Conservation (phyloP, 2,888 invertebrate genomes). For the Tachina fera region DNA sequence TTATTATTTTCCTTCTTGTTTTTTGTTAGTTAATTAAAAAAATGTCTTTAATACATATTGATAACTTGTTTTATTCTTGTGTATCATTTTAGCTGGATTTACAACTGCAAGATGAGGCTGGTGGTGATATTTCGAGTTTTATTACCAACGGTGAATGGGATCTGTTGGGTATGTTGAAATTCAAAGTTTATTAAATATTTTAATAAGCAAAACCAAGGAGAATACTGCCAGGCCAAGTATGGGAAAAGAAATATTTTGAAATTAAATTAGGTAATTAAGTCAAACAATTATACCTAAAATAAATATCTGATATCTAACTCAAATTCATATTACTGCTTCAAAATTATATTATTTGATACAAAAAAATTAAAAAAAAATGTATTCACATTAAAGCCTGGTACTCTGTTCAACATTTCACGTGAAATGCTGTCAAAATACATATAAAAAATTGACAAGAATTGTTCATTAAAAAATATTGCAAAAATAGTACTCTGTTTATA, state of each 20-base stretch:
- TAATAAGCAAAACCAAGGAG: conserved; percentile 33
- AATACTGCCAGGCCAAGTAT: conserved; percentile 40
- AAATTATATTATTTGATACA: no score
- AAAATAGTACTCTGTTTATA: no score
- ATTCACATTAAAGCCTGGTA: no score
- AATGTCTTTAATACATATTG: conserved; percentile 28
- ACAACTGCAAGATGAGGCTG: conserved; percentile 94
- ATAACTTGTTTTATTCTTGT: conserved; percentile 37
- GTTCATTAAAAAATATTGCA: no score
- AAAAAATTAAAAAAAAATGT: no score
- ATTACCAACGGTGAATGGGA: conserved; percentile 99
- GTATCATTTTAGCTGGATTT: conserved; percentile 91
- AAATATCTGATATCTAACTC: no score
- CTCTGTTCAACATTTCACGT: no score
- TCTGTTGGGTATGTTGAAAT: conserved; percentile 90
- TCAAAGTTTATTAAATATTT: conserved; percentile 29
- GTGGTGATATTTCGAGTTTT: conserved; percentile 98
- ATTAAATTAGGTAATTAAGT: neutral
- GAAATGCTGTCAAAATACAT: no score
- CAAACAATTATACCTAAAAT: no score
- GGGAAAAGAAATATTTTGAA: neutral
- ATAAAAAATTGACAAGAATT: no score
- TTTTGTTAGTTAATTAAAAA: conserved; percentile 17
- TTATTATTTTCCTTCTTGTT: neutral
- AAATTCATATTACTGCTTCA: no score